Conservation (phyloP, 2,888 invertebrate species). For the Sphaeridia pumilis region DNA sequence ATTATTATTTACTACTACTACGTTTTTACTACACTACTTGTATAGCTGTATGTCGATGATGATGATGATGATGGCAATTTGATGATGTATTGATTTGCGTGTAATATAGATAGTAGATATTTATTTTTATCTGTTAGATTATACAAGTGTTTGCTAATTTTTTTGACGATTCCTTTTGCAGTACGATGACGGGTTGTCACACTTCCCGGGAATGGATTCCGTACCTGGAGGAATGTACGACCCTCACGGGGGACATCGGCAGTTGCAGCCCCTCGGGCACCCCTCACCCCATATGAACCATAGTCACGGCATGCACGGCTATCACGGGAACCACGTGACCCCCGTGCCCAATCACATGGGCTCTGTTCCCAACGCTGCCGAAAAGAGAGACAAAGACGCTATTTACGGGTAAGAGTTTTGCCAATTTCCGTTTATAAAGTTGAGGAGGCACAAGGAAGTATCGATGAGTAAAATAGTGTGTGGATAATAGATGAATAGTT, state of each 20-base stretch:
- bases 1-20: too few species aligned
- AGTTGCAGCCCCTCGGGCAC: constrained; percentile 46
- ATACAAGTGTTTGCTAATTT: too few species aligned
- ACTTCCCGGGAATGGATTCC: constrained; percentile 63
- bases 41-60: too few species aligned
- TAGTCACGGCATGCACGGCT: constrained; percentile 48
- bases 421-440: background rate
- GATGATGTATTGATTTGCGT: too few species aligned
- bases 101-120: too few species aligned
- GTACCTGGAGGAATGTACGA: constrained; percentile 54
- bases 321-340: constrained; percentile 71
- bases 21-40: too few species aligned
- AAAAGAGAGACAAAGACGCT: constrained; percentile 96
- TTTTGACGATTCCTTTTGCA: too few species aligned
- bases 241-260: constrained; percentile 52
- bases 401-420: constrained; percentile 82
- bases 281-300: constrained; percentile 64
- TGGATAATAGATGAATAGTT: too few species aligned
- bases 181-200: constrained; percentile 91
- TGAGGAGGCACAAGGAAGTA: too few species aligned
- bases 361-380: constrained; percentile 67
- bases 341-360: constrained; percentile 45
- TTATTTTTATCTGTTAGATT: too few species aligned
- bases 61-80: too few species aligned
- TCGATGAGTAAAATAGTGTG: too few species aligned